Evolutionary conservation across 2,113 vertebrate genomes (phyloP).

Genomic region (Istiophorus platypterus): DNA sequence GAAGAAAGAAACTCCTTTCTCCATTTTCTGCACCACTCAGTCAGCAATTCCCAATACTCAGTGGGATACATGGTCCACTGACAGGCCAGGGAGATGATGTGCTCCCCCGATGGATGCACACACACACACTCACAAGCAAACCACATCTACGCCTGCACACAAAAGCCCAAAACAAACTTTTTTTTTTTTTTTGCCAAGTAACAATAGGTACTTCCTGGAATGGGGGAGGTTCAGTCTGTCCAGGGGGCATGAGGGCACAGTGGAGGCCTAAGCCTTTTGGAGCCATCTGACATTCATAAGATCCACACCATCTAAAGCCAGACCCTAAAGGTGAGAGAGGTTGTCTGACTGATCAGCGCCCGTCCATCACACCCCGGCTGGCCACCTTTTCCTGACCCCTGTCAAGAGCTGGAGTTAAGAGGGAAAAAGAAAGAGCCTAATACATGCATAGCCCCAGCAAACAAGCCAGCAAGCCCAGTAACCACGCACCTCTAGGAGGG

Average conservation of each 20-base stretch:
- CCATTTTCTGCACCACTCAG: constrained; percentile 18
- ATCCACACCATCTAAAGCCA: constrained; percentile 45
- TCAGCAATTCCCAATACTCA: constrained; percentile 53
- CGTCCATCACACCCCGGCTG: constrained; percentile 61
- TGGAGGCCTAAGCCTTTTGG: constrained; percentile 63
- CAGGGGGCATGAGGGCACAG: constrained; percentile 40
- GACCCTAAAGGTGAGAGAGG: constrained; percentile 58
- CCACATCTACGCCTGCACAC: constrained; percentile 20
- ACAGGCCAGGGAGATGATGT: constrained; percentile 36
- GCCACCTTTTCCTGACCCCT: constrained; percentile 66
- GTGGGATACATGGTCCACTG: constrained; percentile 32
- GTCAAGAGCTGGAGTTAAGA: constrained; percentile 44
- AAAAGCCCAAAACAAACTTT: constrained; percentile 52
- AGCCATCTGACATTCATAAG: constrained; percentile 63
- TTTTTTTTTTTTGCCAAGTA: constrained; percentile 20
- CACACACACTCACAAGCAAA: constrained; percentile 47
- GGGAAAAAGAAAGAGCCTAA: constrained; percentile 55
- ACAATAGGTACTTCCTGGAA: constrained; percentile 60
- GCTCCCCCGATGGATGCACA: constrained; percentile 41
- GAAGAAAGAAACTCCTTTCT: constrained; percentile 57
- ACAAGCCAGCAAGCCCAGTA: constrained; percentile 46
- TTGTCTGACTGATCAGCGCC: constrained; percentile 58
- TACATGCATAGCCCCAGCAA: constrained; percentile 42
- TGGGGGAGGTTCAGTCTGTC: constrained; percentile 34
- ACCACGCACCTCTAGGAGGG: constrained; percentile 52